phyloP scores from a whole-genome alignment of 2,113 vertebrate species.

The Thamnophis sirtalis region DNA sequence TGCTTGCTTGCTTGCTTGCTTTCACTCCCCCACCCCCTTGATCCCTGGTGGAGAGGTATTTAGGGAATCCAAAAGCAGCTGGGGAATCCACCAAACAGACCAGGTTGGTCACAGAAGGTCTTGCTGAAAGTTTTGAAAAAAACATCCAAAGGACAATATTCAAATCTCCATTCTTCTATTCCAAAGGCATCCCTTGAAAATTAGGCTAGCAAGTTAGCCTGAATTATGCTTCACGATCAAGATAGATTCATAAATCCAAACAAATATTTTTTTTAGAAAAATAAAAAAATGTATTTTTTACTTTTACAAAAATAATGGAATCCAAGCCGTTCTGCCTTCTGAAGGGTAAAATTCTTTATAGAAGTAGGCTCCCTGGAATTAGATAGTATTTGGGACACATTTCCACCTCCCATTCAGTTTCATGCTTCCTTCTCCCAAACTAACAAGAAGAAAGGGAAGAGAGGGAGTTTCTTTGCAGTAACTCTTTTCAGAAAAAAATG shows the following conservation, averaged over 20 bases:
- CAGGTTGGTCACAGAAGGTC: constrained; percentile 9
- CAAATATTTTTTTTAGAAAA: not conserved
- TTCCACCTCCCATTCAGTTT: constrained; percentile 16
- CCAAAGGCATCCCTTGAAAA: not conserved
- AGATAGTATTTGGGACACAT: constrained; percentile 6
- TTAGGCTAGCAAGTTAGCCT: not conserved
- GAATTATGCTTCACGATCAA: constrained; percentile 10
- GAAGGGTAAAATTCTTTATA: constrained; percentile 8
- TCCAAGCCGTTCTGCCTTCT: not conserved
- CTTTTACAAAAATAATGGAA: constrained; percentile 14
- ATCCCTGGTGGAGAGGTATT: constrained; percentile 18
- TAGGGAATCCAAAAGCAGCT: constrained; percentile 26
- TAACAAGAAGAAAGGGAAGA: constrained; percentile 6
- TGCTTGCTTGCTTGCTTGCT: not conserved
- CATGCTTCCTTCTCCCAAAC: constrained; percentile 8
- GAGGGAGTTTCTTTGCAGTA: not conserved
- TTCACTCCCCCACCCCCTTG: not conserved
- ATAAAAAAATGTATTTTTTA: not conserved
- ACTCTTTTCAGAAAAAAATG: constrained; percentile 8
- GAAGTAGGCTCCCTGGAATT: not conserved
- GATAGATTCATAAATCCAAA: constrained; percentile 27
- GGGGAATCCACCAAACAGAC: constrained; percentile 29
- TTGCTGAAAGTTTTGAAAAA: constrained; percentile 3
- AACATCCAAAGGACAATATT: constrained; percentile 21
- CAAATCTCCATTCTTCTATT: constrained; percentile 27